Conservation (phyloP, 2,113 vertebrate species). For the Strigops habroptila region DNA sequence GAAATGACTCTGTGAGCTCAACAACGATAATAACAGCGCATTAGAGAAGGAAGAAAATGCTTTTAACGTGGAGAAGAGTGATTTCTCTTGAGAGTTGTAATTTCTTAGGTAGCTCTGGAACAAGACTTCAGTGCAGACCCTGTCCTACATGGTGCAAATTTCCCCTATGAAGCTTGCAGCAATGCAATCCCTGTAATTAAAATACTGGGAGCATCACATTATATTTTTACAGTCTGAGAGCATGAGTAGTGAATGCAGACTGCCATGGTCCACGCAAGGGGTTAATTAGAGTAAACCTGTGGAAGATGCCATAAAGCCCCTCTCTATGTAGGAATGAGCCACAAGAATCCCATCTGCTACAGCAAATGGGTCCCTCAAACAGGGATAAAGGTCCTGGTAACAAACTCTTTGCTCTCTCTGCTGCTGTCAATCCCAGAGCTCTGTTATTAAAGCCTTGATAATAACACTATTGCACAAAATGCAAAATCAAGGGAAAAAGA, state of each 20-base stretch:
- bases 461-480: not conserved
- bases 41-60: not conserved
- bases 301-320: not conserved
- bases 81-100: not conserved
- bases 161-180: not conserved
- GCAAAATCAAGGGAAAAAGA: not conserved
- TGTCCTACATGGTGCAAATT: accelerated
- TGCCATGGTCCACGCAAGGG: not conserved
- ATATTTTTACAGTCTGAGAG: accelerated
- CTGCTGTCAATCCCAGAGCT: not conserved
- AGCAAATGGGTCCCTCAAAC: not conserved
- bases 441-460: not conserved
- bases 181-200: not conserved
- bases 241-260: accelerated
- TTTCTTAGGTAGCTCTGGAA: not conserved
- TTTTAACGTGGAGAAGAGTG: not conserved
- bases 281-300: not conserved
- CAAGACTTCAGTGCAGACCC: not conserved
- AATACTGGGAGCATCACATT: not conserved
- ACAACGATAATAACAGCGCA: not conserved
- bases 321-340: not conserved
- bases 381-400: not conserved
- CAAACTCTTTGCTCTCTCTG: not conserved
- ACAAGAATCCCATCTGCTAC: not conserved
- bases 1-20: accelerated